Conservation (phyloP, 2,888 invertebrate genomes). For the Diarsia mendica region DNA sequence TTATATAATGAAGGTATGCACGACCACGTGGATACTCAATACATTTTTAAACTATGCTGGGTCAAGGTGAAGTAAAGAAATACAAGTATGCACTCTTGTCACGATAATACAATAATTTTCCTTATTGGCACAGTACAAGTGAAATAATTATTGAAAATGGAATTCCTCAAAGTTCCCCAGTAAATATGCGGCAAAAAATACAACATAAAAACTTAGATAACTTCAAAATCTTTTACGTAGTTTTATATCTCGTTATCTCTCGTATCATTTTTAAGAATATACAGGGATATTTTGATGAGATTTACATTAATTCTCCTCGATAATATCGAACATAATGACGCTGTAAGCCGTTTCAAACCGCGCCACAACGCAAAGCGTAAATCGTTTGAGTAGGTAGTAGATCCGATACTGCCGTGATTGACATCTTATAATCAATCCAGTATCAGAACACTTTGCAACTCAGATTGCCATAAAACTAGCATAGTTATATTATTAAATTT, state of each 20-base stretch:
- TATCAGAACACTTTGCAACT: slow-evolving; percentile 13
- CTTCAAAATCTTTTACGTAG: not conserved
- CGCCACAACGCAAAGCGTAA: not conserved
- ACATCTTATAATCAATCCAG: slow-evolving; percentile 4
- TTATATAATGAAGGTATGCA: slow-evolving; percentile 16
- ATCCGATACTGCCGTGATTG: not conserved
- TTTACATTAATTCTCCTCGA: not conserved
- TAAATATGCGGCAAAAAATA: not conserved
- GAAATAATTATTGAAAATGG: slow-evolving; percentile 28
- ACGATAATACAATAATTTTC: slow-evolving; percentile 32
- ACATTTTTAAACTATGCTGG: slow-evolving; percentile 7
- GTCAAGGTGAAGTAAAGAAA: slow-evolving; percentile 32
- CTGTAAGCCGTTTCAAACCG: not conserved
- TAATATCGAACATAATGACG: not conserved
- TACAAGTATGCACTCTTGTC: slow-evolving; percentile 10
- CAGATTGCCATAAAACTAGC: not conserved
- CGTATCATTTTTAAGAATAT: not conserved
- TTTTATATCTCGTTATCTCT: slow-evolving; percentile 4
- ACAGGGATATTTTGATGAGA: not conserved
- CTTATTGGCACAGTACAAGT: slow-evolving; percentile 17
- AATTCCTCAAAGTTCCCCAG: slow-evolving; percentile 1
- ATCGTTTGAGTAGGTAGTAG: not conserved
- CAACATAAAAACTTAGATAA: not conserved
- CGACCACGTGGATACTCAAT: not conserved
- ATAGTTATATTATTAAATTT: not conserved